A percentile compares a stretch with the other conserved stretches of the same genome.
phyloP scores from a whole-genome alignment of 1,140 invertebrate species.

The Stenopsyche tienmushanensis region DNA sequence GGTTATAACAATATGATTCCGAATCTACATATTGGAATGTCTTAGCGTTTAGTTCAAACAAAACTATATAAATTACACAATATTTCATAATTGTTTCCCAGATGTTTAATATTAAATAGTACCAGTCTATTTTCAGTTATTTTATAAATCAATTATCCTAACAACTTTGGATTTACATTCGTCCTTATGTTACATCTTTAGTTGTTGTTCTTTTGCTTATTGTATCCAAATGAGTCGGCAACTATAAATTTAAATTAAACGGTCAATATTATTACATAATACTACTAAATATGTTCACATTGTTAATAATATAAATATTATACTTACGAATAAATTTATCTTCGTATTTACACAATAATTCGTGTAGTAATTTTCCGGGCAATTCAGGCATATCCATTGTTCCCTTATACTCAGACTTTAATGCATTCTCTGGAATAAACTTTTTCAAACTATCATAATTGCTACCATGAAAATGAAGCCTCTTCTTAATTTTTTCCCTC shows the following conservation, averaged over 20 bases:
- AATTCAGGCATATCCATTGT: slow-evolving; percentile 61
- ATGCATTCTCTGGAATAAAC: slow-evolving; percentile 70
- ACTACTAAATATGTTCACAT: neutral
- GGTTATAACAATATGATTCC: too few species aligned
- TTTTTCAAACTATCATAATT: slow-evolving; percentile 76
- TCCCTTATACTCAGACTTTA: slow-evolving; percentile 78
- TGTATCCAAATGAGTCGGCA: slow-evolving; percentile 49
- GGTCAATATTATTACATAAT: neutral
- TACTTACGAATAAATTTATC: slow-evolving; percentile 49
- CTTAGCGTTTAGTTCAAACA: too few species aligned
- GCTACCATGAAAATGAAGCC: slow-evolving; percentile 81
- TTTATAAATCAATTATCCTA: too few species aligned
- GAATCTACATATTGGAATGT: too few species aligned
- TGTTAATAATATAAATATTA: slow-evolving; percentile 4
- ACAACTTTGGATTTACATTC: neutral
- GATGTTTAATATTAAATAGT: too few species aligned
- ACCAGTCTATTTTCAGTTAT: too few species aligned
- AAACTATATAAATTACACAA: too few species aligned
- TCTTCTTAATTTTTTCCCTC: slow-evolving; percentile 68
- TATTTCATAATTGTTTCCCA: too few species aligned
- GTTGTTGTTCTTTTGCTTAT: slow-evolving; percentile 5
- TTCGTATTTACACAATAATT: slow-evolving; percentile 52
- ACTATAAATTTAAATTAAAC: slow-evolving; percentile 45
- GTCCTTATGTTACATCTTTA: neutral
- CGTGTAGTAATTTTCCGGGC: slow-evolving; percentile 49